A percentile compares a stretch with the other conserved stretches of the same genome.
These are phyloP conservation scores for Drosophila eohydei DNA, from an alignment of 2,888 invertebrate species.

Conservation along the genomic window DNA sequence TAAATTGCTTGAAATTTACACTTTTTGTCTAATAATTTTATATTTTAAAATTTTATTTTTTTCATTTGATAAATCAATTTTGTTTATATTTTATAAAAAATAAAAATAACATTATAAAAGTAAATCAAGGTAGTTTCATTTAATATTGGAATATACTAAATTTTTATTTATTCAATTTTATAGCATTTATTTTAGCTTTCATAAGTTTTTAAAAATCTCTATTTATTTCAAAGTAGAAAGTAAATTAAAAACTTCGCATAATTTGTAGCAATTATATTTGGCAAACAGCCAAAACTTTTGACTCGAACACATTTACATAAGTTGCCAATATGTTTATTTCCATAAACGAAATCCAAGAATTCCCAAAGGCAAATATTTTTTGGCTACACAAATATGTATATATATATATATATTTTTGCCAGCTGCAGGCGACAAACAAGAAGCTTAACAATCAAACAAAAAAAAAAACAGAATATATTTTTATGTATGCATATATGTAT, in stretches of 20 bases:
- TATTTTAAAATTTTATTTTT: too few species aligned
- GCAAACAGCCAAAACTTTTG: conserved; percentile 14
- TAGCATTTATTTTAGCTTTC: not conserved
- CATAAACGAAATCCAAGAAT: conserved; percentile 31
- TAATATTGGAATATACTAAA: not conserved
- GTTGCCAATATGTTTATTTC: conserved; percentile 39
- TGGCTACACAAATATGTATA: conserved; percentile 11
- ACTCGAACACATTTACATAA: conserved; percentile 42
- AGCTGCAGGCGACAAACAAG: conserved; percentile 48
- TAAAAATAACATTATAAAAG: too few species aligned
- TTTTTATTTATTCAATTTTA: not conserved
- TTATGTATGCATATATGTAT: conserved; percentile 17
- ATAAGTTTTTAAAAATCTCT: not conserved
- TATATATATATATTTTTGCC: conserved; percentile 13
- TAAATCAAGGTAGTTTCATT: not conserved
- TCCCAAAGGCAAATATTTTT: conserved; percentile 49
- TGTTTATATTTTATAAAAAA: not conserved
- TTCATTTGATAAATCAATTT: too few species aligned
- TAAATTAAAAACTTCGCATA: conserved; percentile 3
- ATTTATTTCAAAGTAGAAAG: not conserved
- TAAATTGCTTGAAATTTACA: too few species aligned
- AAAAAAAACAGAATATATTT: conserved; percentile 6
- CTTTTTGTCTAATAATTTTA: too few species aligned
- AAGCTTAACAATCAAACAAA: conserved; percentile 16
- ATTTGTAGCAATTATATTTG: conserved; percentile 45